Base-by-base conservation (phyloP, 2,888 invertebrate species). In the Cantharis lateralis region DNA sequence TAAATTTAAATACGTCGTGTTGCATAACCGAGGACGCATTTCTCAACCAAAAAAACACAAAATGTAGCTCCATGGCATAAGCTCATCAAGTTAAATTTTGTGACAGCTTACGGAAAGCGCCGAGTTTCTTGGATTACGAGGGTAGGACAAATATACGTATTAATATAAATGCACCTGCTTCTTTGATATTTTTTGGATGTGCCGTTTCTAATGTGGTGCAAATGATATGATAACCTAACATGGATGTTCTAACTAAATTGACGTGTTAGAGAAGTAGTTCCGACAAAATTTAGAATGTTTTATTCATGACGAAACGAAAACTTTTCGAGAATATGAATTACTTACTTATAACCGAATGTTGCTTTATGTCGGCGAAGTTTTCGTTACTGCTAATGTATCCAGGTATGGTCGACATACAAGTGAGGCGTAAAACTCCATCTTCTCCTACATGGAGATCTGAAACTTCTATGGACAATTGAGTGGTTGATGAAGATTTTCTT, bases 351-450 rank as follows among this genome's bases (percentile, higher is more conserved):
- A 94, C 93, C 62, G 93, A 93, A 84, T 92, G 92, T 81, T 92
- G 93, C 86, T 93, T 93, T 81, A 93, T 90, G 86, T 95, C 95
- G 71, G 95, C 95, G 84, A 92, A 95, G 81, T 92, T 90, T 82
- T 93, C 94, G 73, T 92, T 92, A 61, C 92, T 92, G 15, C 91
- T 92, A 16, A 94, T 91, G 81, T 93, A 93, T 76, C 93, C 93
- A 0, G 95, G 95, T 82, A 95, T 95, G 70, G 95, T 95, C 62
- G 95, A 92, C 78, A 94, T 91, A 85, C 95, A 95, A 32, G 93
- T 94, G 77, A 95, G 91, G 84, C 93, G 92, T 80, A 95, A 89
- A 74, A 91, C 90, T 0, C 94, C 94, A 82, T 94, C 93, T 26
- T 91, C 92, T 3, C 93, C 93, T 28, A 92, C 91, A 82, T 93